Evolutionary conservation across 2,797 vertebrate genomes (phyloP), one percentile per base, ranked within the genome.

Genomic region (Lacerta bilineata): DNA sequence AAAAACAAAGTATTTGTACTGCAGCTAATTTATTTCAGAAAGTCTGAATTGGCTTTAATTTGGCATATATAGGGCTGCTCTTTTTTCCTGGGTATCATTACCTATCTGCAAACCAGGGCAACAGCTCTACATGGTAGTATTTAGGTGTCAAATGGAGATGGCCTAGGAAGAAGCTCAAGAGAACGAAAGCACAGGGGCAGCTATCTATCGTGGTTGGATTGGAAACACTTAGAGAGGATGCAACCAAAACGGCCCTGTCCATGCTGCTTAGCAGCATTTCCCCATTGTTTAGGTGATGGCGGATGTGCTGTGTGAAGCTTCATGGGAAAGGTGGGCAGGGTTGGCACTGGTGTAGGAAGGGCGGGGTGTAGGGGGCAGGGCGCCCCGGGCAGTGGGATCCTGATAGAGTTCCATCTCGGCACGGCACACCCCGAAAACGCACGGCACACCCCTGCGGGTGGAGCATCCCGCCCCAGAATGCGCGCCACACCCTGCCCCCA

Each of bases 21-120:
- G 74, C 39, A 29, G 81, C 74, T 59, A 41, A 61, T 88, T 79
- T 84, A 79, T 78, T 84, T 43, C 10, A 68, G 11, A 41, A 3
- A 36, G 29, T 15, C 46, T 41, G 61, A 50, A 79, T 36, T 66
- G 55, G 25, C 18, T 78, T 77, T 83, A 83, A 83, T 75, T 25
- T 41, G 76, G 36, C 39, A 18, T 76, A 33, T 29, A 18, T 59
- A 50, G 55, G 33, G 33, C n/a, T 27, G 59, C 8, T 64, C 15
- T 64, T 20, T 64, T 46, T 6, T 8, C 20, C 36, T 20, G 41
- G 11, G 8, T 23, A n/a, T 46, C 20, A 33, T 50, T 76, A 50
- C 15, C 61, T 27, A 76, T 15, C 10, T 83, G n/a, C 59, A 83
- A 29, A 71, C 76, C 20, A 84, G 29, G 43, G 5, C 64, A 64